Percentiles rank a stretch among this genome's conserved stretches.
These are phyloP conservation scores for Aleadryas rufinucha DNA, from an alignment of 2,113 vertebrate genomes.

Conservation along the genomic window DNA sequence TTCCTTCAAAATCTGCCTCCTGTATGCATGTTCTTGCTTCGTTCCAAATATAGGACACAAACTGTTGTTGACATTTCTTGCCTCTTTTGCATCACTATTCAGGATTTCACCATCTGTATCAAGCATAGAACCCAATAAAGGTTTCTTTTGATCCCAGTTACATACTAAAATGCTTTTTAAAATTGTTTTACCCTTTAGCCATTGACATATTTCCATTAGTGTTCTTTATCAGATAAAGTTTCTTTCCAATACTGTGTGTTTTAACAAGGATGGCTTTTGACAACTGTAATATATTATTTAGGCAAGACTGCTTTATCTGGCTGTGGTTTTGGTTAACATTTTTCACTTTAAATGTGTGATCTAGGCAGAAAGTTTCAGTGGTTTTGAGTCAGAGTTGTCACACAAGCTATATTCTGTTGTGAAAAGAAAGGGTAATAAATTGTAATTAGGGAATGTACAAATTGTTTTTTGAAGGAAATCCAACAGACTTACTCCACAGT, in stretches of 20 bases:
- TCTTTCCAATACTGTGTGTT: background rate
- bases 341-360: background rate
- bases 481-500: background rate
- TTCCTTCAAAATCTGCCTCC: background rate
- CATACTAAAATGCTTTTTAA: background rate
- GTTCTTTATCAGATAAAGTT: background rate
- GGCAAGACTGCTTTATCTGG: background rate
- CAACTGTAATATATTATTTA: background rate
- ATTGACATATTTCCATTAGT: background rate
- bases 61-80: background rate
- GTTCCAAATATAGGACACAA: background rate
- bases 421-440: background rate
- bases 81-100: background rate
- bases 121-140: background rate
- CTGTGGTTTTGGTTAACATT: background rate
- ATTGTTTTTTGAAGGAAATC: background rate
- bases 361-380: background rate
- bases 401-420: background rate
- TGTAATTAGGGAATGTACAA: background rate
- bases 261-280: background rate
- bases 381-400: background rate
- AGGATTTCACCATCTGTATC: background rate
- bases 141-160: background rate
- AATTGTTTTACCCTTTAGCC: background rate
- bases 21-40: background rate